Base-by-base conservation (phyloP, 2,797 vertebrate species). In the Coregonus ussuriensis region DNA sequence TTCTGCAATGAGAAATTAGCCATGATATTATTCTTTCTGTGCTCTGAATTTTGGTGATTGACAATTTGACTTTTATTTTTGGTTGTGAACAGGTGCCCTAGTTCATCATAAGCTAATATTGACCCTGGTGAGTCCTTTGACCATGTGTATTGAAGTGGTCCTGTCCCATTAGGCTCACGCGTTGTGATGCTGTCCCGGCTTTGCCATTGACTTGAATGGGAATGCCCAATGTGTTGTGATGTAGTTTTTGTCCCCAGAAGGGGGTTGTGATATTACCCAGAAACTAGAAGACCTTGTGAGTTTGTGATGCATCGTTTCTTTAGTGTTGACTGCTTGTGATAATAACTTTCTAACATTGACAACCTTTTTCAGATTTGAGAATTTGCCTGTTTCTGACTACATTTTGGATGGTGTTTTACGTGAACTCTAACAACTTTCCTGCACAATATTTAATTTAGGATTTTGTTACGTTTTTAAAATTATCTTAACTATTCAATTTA, bases 11-110 rank as follows among this genome's bases (percentile, higher is more conserved):
- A 0, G 9, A 3, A 47, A 13, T 79, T 25, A 25, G 9, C 41
- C 41, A 47, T 47, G 9, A 3, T 71, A 65, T 37, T 21, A 66
- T 1, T 35, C 5, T 41, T 74, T 67, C 74, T 75, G 76, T 37
- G 63, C 16, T 53, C 53, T 29, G 41, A 47, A 6, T 16, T 41
- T 41, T 65, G 14, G 14, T 31, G 52, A 31, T 33, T 35, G 33
- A 35, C 5, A 29, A 15, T 66, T 56, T 35, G 15, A 18, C 1
- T 56, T 37, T 59, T 37, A 2, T 85, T 87, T 71, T 87, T 77
- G 65, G 78, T 92, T 88, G 91, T 85, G 51, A 86, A 92, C 90
- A 93, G 93, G 91, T 92, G 6, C 15, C 84, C 82, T 91, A 92
- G 85, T 69, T 88, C 71, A 72, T 77, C 76, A 56, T 83, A 76